These are phyloP conservation scores for Acleris cristana DNA, from an alignment of 2,888 invertebrate species.

Conservation along the genomic window DNA sequence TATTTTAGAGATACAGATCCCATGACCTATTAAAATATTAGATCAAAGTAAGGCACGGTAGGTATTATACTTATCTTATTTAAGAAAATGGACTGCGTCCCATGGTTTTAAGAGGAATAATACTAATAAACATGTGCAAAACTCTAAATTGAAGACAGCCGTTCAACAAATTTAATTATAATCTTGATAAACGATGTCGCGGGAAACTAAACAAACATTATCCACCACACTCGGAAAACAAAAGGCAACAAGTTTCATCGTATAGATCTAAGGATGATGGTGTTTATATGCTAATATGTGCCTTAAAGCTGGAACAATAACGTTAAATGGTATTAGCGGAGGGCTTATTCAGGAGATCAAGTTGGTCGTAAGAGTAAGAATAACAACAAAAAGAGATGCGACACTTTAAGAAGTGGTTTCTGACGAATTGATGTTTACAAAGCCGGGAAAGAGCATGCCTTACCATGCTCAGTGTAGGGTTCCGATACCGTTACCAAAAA, in stretches of 20 bases:
- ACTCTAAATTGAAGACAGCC: not conserved
- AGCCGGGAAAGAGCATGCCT: too few relatives aligned
- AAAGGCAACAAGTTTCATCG: constrained; percentile 34
- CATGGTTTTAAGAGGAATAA: too few relatives aligned
- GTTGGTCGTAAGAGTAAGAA: constrained; percentile 7
- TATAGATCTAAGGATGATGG: constrained; percentile 35
- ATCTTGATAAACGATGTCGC: constrained; percentile 16
- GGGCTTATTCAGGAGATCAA: constrained; percentile 20
- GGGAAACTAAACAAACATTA: constrained; percentile 24
- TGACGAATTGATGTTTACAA: not conserved
- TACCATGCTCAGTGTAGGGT: too few relatives aligned
- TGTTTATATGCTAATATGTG: constrained; percentile 36
- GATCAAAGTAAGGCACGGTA: too few relatives aligned
- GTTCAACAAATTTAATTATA: not conserved
- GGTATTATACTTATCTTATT: too few relatives aligned
- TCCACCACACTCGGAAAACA: constrained; percentile 24
- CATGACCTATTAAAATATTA: too few relatives aligned
- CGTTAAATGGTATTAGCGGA: constrained; percentile 30
- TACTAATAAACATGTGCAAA: not conserved
- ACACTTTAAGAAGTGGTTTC: not conserved
- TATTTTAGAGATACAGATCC: too few relatives aligned
- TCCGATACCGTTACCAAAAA: too few relatives aligned
- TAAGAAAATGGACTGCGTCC: too few relatives aligned
- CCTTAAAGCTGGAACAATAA: constrained; percentile 36
- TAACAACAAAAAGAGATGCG: constrained; percentile 3